Percentiles rank a stretch among this genome's conserved stretches.
These are phyloP conservation scores for Phaethon lepturus DNA, from an alignment of 2,113 vertebrate genomes.

Conservation along the genomic window DNA sequence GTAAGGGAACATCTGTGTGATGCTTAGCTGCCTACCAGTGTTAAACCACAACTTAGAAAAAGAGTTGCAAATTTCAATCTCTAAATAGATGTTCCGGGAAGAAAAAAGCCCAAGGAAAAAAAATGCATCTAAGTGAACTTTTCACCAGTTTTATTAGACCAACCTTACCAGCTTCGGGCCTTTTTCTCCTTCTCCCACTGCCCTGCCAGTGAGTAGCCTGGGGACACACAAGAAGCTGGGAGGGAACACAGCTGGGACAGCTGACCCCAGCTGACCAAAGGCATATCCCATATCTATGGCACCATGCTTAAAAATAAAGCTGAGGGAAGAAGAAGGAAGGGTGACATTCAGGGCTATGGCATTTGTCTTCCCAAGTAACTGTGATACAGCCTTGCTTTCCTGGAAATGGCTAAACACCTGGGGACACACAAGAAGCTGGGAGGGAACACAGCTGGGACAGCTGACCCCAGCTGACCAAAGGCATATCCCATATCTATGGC, in stretches of 20 bases:
- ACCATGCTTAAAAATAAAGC: neutral
- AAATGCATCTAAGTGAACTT: neutral
- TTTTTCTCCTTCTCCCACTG: neutral
- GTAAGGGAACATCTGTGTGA: neutral
- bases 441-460: neutral
- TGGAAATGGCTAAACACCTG: neutral
- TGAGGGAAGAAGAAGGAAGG: neutral
- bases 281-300: neutral
- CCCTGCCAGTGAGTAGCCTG: neutral
- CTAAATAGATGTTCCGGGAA: neutral
- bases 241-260: neutral
- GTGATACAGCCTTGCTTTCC: neutral
- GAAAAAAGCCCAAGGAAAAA: neutral
- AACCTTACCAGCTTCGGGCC: too few relatives aligned
- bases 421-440: neutral
- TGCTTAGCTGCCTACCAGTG: neutral
- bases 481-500: neutral
- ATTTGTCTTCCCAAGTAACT: neutral
- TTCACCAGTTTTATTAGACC: neutral
- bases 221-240: neutral
- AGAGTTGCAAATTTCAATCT: neutral
- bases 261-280: neutral
- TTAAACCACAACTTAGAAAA: neutral
- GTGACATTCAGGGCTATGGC: neutral
- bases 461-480: neutral